Evolutionary conservation across 2,797 vertebrate species (phyloP).

Genomic region (Triplophysa bombifrons): DNA sequence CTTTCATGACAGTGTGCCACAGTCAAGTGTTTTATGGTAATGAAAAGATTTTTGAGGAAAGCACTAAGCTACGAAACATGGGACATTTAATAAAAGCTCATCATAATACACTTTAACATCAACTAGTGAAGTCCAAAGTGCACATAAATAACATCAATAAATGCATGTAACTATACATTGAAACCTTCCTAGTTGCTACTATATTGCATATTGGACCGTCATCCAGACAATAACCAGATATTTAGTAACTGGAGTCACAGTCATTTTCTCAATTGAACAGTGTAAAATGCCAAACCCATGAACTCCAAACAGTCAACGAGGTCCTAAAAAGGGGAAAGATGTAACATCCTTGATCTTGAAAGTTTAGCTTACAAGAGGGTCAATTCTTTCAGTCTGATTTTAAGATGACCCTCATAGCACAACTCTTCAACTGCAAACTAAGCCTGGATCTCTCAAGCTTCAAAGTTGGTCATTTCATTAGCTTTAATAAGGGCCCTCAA

Average conservation of each 20-base stretch:
- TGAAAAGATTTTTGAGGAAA: too few species aligned
- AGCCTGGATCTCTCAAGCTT: background rate
- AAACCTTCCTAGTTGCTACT: conserved; percentile 28
- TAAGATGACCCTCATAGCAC: conserved; percentile 2
- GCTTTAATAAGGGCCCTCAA: background rate
- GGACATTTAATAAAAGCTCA: too few species aligned
- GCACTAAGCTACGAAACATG: too few species aligned
- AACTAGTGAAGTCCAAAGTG: conserved; percentile 25
- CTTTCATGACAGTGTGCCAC: too few species aligned
- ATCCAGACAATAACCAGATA: background rate
- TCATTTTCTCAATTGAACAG: background rate
- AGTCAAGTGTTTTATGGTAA: too few species aligned
- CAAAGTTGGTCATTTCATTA: background rate
- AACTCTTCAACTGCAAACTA: background rate
- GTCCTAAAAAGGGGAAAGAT: conserved; percentile 1
- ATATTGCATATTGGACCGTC: conserved; percentile 11
- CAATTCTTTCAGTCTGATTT: conserved; percentile 7
- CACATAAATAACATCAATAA: too few species aligned
- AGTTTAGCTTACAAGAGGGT: conserved; percentile 22
- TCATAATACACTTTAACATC: too few species aligned
- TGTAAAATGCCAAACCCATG: conserved; percentile 16
- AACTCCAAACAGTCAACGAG: conserved; percentile 11
- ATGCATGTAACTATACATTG: too few species aligned
- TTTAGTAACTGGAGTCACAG: background rate
- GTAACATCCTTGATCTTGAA: conserved; percentile 24